Evolutionary conservation across 23 tunicate genomes (phyloP).

Genomic region (Oikopleura dioica): DNA sequence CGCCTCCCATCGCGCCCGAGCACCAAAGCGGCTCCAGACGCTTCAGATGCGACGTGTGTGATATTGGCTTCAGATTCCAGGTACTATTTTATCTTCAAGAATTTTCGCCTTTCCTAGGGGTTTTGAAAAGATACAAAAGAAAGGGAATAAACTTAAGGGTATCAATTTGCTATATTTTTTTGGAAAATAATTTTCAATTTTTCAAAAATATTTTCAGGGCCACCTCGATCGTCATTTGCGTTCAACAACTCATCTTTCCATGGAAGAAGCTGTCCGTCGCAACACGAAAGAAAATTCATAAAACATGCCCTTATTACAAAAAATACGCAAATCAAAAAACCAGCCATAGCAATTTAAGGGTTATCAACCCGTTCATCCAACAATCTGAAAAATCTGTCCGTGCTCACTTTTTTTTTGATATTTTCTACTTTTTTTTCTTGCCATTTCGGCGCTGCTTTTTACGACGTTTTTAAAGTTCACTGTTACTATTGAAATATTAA

Average conservation of each 20-base stretch:
- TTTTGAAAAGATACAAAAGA: not conserved
- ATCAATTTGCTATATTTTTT: not conserved
- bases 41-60: conserved; percentile 53
- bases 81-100: conserved; percentile 9
- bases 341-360: too few relatives aligned
- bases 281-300: too few relatives aligned
- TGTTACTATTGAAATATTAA: too few relatives aligned
- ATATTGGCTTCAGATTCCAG: conserved; percentile 70
- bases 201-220: conserved; percentile 19
- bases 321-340: too few relatives aligned
- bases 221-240: conserved; percentile 77
- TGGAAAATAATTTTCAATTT: not conserved
- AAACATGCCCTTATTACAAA: too few relatives aligned
- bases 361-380: too few relatives aligned
- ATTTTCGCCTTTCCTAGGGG: not conserved
- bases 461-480: too few relatives aligned
- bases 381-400: too few relatives aligned
- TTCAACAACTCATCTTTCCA: conserved; percentile 27
- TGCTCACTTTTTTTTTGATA: too few relatives aligned
- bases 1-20: not conserved
- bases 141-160: not conserved
- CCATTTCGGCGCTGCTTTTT: too few relatives aligned
- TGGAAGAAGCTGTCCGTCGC: not conserved
- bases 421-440: too few relatives aligned
- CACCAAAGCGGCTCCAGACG: conserved; percentile 41